phyloP scores from a whole-genome alignment of 1,140 invertebrate genomes.

The Brachionus rubens region DNA sequence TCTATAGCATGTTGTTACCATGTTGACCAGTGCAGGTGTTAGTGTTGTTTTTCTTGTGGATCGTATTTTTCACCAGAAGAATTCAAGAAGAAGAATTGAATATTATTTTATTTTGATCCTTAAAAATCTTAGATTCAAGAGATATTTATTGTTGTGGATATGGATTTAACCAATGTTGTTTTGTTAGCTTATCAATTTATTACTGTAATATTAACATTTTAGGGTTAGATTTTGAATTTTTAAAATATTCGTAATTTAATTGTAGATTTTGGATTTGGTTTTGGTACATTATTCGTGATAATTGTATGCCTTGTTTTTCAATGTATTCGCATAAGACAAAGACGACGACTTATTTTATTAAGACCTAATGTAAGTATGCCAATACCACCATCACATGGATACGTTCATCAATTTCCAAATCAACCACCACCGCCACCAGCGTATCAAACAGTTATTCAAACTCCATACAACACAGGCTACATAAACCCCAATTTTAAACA shows the following conservation, averaged over 20 bases:
- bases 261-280: background rate
- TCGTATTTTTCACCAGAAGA: too few species aligned
- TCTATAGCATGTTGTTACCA: too few species aligned
- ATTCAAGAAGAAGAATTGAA: too few species aligned
- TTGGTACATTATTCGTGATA: background rate
- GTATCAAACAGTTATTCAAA: too few species aligned
- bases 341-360: background rate
- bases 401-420: too few species aligned
- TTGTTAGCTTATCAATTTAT: background rate
- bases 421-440: too few species aligned
- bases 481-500: too few species aligned
- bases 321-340: background rate
- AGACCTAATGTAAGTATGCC: background rate
- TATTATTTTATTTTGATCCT: too few species aligned
- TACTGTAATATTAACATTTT: background rate
- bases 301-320: background rate
- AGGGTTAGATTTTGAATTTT: background rate
- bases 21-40: too few species aligned
- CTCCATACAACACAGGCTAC: too few species aligned
- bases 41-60: too few species aligned
- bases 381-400: background rate
- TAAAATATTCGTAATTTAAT: background rate
- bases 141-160: background rate
- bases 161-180: background rate
- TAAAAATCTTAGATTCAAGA: constrained; percentile 1